Evolutionary conservation across 2,113 vertebrate genomes (phyloP).

Genomic region (Spermophilus dauricus): DNA sequence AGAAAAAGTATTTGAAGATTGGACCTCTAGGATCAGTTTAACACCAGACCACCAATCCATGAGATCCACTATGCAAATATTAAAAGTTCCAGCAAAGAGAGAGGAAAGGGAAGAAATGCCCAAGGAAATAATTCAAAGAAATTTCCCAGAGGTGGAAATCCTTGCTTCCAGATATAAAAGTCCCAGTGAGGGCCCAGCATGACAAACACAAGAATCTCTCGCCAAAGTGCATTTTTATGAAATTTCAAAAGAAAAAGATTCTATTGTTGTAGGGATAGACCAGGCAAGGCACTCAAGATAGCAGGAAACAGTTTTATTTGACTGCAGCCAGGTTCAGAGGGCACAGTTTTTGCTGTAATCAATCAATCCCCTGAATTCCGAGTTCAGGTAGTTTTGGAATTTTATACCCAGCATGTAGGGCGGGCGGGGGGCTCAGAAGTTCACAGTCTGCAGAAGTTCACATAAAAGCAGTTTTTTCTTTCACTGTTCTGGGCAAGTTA

Average conservation of each 20-base stretch:
- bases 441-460: no score
- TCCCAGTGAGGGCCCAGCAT: not conserved
- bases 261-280: not conserved
- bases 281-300: no score
- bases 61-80: not conserved
- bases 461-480: no score
- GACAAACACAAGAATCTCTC: not conserved
- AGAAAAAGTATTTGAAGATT: not conserved
- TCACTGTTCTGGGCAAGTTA: no score
- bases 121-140: not conserved
- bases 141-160: not conserved
- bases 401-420: no score
- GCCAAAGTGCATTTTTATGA: not conserved
- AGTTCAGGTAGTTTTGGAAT: no score
- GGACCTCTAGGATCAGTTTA: not conserved
- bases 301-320: no score
- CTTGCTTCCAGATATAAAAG: not conserved
- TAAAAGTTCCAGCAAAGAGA: not conserved
- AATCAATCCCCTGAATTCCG: no score
- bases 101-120: not conserved
- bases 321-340: no score
- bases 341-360: no score
- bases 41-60: not conserved
- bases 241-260: conserved; percentile 1
- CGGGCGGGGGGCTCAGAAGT: no score